Evolutionary conservation across 2,797 vertebrate species (phyloP).

Genomic region (Lutra lutra): DNA sequence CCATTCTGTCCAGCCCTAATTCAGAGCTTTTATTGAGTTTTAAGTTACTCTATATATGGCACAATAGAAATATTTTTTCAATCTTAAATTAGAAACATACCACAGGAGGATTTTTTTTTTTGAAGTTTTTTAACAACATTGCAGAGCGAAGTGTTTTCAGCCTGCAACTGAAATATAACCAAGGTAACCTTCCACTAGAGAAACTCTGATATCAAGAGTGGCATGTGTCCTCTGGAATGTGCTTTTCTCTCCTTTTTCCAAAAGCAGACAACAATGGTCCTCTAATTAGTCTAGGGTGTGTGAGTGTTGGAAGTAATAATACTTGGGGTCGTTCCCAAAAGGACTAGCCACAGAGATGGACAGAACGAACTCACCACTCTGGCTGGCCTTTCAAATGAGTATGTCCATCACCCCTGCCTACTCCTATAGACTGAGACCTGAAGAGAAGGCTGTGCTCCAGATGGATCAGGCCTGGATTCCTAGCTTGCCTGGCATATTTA

Average conservation of each 20-base stretch:
- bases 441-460: background rate
- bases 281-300: background rate
- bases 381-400: background rate
- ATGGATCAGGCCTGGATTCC: background rate
- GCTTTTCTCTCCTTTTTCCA: slow-evolving; percentile 37
- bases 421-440: background rate
- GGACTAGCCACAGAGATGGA: background rate
- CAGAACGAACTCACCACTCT: background rate
- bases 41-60: slow-evolving; percentile 88
- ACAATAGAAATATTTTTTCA: slow-evolving; percentile 89
- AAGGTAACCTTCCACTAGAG: slow-evolving; percentile 68
- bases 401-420: background rate
- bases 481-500: background rate
- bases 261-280: background rate
- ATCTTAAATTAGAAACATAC: slow-evolving; percentile 89
- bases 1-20: slow-evolving; percentile 87
- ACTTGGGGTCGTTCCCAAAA: background rate
- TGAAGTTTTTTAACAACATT: slow-evolving; percentile 78
- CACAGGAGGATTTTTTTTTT: slow-evolving; percentile 79
- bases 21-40: slow-evolving; percentile 90
- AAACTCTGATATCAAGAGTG: slow-evolving; percentile 56
- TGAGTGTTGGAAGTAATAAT: slow-evolving; percentile 11
- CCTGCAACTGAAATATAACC: slow-evolving; percentile 76
- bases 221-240: slow-evolving; percentile 35
- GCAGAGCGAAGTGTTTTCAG: slow-evolving; percentile 85